Conservation (phyloP, 1,140 invertebrate genomes). For the Eciton burchellii region DNA sequence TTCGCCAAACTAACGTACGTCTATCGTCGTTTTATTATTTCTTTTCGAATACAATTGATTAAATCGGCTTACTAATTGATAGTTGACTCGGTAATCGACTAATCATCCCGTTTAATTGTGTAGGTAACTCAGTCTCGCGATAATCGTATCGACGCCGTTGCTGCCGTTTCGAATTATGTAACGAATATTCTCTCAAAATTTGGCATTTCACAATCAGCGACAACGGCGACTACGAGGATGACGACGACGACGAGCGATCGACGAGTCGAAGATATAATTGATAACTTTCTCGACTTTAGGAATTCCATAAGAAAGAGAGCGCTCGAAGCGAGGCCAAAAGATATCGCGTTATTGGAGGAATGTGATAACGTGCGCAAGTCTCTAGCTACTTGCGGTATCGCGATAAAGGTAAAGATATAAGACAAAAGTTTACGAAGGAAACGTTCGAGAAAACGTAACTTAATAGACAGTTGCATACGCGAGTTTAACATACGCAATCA, state of each 20-base stretch:
- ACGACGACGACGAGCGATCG: constrained; percentile 52
- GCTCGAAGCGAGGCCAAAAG: constrained; percentile 83
- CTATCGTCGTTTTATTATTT: neutral
- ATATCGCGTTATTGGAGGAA: constrained; percentile 88
- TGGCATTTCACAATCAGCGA: constrained; percentile 71
- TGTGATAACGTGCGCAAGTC: constrained; percentile 91
- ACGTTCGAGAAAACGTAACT: no score
- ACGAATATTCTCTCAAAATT: constrained; percentile 72
- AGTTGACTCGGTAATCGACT: constrained; percentile 11
- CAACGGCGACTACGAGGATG: no score
- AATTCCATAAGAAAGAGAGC: constrained; percentile 86
- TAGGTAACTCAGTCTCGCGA: constrained; percentile 39
- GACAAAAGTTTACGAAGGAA: neutral
- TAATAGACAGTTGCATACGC: no score
- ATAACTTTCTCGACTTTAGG: constrained; percentile 88
- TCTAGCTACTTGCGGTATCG: constrained; percentile 88
- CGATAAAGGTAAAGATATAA: constrained; percentile 82
- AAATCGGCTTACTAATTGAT: neutral
- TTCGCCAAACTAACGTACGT: constrained; percentile 84
- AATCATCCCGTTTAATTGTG: constrained; percentile 21
- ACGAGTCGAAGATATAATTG: constrained; percentile 83
- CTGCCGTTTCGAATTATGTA: constrained; percentile 80
- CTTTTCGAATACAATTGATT: neutral
- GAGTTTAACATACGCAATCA: neutral
- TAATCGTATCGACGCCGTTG: constrained; percentile 77